These are phyloP conservation scores for Oreochromis niloticus DNA, from an alignment of 2,113 vertebrate species.

Conservation along the genomic window DNA sequence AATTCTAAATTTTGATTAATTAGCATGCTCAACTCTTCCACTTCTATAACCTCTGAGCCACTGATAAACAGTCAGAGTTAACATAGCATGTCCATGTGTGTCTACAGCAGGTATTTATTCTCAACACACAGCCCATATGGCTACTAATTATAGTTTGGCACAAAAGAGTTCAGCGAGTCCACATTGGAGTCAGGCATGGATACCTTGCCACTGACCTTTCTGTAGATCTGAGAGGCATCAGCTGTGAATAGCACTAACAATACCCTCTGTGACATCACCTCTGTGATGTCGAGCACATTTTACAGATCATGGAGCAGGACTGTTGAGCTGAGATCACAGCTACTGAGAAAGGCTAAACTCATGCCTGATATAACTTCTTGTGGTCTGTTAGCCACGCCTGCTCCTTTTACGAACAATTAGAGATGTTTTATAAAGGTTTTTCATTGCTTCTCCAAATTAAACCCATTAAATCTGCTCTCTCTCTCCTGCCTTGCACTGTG, in stretches of 20 bases:
- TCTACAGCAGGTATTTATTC: constrained; percentile 24
- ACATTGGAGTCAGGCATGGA: constrained; percentile 1
- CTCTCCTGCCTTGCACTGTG: not conserved
- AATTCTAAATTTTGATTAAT: not conserved
- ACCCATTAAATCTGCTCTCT: not conserved
- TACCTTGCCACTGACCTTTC: constrained; percentile 38
- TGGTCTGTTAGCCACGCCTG: not conserved
- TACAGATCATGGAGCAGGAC: constrained; percentile 32
- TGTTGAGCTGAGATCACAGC: constrained; percentile 18
- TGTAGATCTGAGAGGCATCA: constrained; percentile 34
- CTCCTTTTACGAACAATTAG: not conserved
- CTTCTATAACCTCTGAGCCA: not conserved
- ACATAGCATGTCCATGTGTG: not conserved
- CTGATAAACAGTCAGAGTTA: not conserved
- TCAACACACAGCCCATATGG: constrained; percentile 30
- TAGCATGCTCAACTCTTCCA: not conserved
- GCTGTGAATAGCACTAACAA: constrained; percentile 31
- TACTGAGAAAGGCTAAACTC: not conserved
- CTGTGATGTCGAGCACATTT: constrained; percentile 42
- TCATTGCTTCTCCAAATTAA: not conserved
- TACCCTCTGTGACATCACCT: constrained; percentile 26
- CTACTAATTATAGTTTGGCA: constrained; percentile 40
- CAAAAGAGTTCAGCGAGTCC: constrained; percentile 12
- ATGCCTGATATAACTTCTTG: not conserved
- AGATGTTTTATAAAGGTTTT: not conserved